Evolutionary conservation across 1,140 invertebrate species (phyloP).

Genomic region (Papilio polytes): DNA sequence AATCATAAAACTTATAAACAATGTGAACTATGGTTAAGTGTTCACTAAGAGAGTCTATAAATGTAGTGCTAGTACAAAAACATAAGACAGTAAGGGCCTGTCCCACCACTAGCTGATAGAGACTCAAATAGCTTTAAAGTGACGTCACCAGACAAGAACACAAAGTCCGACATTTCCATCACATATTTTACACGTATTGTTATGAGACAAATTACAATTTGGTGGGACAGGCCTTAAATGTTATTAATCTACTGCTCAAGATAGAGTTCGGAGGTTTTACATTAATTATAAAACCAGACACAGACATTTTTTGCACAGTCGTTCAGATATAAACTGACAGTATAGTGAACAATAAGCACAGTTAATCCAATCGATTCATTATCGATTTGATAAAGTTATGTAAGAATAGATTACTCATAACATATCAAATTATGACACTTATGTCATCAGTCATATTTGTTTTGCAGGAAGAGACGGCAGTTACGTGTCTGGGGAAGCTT

Average conservation of each 20-base stretch:
- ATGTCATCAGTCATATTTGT: constrained; percentile 16
- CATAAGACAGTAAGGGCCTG: too few species aligned
- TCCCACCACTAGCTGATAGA: too few species aligned
- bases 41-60: neutral
- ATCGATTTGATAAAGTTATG: neutral
- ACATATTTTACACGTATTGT: too few species aligned
- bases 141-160: too few species aligned
- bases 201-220: too few species aligned
- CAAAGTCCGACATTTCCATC: too few species aligned
- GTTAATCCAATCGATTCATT: neutral
- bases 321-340: neutral
- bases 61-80: neutral
- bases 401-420: neutral
- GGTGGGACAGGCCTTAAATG: too few species aligned
- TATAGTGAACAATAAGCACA: neutral
- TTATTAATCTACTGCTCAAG: too few species aligned
- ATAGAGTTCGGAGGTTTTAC: too few species aligned
- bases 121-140: too few species aligned
- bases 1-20: neutral
- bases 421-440: neutral
- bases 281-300: too few species aligned
- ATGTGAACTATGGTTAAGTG: neutral
- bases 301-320: too few species aligned
- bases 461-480: neutral
- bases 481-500: neutral